Percentiles rank a stretch among this genome's conserved stretches.
Evolutionary conservation across 2,797 vertebrate species (phyloP).

Genomic region (Pseudopleuronectes americanus): DNA sequence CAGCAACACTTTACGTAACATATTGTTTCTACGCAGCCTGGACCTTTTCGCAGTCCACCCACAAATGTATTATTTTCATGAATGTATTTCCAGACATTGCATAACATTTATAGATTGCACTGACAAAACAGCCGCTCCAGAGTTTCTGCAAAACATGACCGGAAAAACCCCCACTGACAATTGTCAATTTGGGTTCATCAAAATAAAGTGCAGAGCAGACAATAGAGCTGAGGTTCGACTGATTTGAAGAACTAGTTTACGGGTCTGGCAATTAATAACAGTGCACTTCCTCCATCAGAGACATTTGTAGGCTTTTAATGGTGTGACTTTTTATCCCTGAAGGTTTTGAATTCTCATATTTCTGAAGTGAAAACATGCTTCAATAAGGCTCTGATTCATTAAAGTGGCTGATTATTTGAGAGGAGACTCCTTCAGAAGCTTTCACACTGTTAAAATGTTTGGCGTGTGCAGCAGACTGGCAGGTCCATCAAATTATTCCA

Average conservation of each 20-base stretch:
- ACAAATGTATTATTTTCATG: conserved; percentile 76
- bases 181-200: conserved; percentile 4
- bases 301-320: conserved; percentile 21
- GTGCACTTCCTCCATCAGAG: conserved; percentile 8
- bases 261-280: conserved; percentile 1
- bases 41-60: conserved; percentile 72
- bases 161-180: not conserved
- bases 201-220: conserved; percentile 3
- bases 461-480: conserved; percentile 7
- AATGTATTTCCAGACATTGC: conserved; percentile 77
- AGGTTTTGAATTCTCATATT: conserved; percentile 22
- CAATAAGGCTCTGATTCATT: conserved; percentile 18
- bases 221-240: conserved; percentile 12
- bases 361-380: conserved; percentile 33
- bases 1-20: conserved; percentile 61
- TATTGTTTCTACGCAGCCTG: conserved; percentile 58
- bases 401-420: conserved; percentile 12
- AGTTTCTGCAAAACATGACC: conserved; percentile 19
- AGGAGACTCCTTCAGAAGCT: conserved; percentile 16
- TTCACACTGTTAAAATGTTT: conserved; percentile 17
- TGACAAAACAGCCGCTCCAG: conserved; percentile 51
- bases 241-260: conserved; percentile 1
- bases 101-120: conserved; percentile 63
- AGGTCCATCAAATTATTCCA: conserved; percentile 43
- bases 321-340: conserved; percentile 8